Evolutionary conservation across 2,888 invertebrate species (phyloP).

Genomic region (Conus canariensis): DNA sequence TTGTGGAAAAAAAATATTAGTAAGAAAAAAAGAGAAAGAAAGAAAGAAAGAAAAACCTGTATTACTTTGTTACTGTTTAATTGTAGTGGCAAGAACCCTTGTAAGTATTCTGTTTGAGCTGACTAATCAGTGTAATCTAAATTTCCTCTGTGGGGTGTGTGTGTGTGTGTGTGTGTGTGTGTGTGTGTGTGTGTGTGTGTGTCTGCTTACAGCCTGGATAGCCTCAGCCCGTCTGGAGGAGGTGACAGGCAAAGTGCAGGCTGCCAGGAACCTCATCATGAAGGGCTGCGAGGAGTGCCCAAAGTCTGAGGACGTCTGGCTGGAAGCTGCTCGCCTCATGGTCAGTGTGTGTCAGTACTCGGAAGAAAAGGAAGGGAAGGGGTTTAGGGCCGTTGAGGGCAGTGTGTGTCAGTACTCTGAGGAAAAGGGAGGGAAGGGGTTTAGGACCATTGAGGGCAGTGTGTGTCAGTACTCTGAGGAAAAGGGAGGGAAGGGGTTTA

Average conservation of each 20-base stretch:
- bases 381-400: not conserved
- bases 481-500: not conserved
- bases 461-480: not conserved
- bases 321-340: conserved; percentile 92
- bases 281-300: conserved; percentile 97
- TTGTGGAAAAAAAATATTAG: too few species aligned
- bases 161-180: not conserved
- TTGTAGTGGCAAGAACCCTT: too few species aligned
- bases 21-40: too few species aligned
- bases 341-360: conserved; percentile 56
- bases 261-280: conserved; percentile 97
- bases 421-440: not conserved
- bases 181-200: conserved; percentile 18
- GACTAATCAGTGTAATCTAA: too few species aligned
- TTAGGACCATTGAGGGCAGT: not conserved
- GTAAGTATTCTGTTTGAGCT: too few species aligned
- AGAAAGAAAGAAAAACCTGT: too few species aligned
- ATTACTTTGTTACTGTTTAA: too few species aligned
- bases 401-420: not conserved
- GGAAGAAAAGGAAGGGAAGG: not conserved
- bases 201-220: conserved; percentile 80
- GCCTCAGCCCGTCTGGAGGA: conserved; percentile 98
- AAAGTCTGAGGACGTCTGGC: conserved; percentile 97
- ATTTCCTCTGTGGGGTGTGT: not conserved
- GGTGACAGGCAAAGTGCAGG: conserved; percentile 97